Evolutionary conservation across 2,113 vertebrate genomes (phyloP), one percentile per base, ranked within the genome.

Genomic region (Oophaga pumilio): DNA sequence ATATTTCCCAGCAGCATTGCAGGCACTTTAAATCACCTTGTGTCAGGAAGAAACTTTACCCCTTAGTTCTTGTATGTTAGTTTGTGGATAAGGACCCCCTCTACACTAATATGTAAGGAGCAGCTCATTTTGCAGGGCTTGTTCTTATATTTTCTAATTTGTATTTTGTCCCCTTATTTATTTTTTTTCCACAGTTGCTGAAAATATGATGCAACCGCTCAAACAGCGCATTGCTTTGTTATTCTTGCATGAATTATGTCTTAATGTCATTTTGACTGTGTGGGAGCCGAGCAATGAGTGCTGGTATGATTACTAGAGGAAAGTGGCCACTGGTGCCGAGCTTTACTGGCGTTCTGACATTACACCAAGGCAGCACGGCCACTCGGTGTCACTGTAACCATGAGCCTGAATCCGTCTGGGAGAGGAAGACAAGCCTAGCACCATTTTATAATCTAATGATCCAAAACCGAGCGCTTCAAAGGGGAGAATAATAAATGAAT

Each of bases 401-500:
- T 57, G 56, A 76, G 12, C 13, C 57, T 84, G 81, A 82, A 24
- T 5, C 53, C 1, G 14, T 13, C 4, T 50, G 24, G 8, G 2
- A 50, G 28, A 28, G 28, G 18, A 57, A 79, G 10, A 17, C 50
- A 50, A 82, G 9, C 28, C 28, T 18, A 71, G 22, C 50, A 84
- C 28, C 69, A 76, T 77, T 77, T 84, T 87, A 84, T 84, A 82
- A 66, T 76, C 69, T 68, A 68, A 66, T 77, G 80, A 77, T 88
- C 69, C 79, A 73, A 77, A 84, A 84, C 73, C 26, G 66, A 84
- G 57, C 50, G 24, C 81, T 88, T 88, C 52, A 88, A 88, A 84
- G 53, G n/a, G 24, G 64, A 74, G 87, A 77, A 88, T 87, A 88
- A 84, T 84, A 66, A 84, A 87, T 83, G 87, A 84, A 82, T 77